A percentile compares a stretch with the other conserved stretches of the same genome.
These are phyloP conservation scores for Lobophora halterata DNA, from an alignment of 2,888 invertebrate species.

Conservation along the genomic window DNA sequence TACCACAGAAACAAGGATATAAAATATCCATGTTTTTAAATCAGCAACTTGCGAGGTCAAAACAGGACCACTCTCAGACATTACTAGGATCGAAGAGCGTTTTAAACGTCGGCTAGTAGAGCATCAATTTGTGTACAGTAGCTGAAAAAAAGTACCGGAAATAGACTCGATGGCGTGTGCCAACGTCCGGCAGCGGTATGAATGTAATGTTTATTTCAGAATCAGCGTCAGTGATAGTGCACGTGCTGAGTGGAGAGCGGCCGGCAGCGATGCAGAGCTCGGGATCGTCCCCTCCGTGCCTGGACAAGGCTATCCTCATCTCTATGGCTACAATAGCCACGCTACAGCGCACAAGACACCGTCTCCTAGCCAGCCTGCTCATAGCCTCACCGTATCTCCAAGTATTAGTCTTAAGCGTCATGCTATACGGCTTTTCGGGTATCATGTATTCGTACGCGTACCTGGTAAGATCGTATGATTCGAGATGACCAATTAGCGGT, in stretches of 20 bases:
- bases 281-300: conserved; percentile 57
- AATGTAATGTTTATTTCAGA: conserved; percentile 66
- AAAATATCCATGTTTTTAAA: too few relatives aligned
- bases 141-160: too few relatives aligned
- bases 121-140: too few relatives aligned
- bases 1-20: too few relatives aligned
- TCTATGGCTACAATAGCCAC: conserved; percentile 54
- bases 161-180: too few relatives aligned
- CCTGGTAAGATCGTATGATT: conserved; percentile 14
- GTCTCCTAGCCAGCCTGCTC: conserved; percentile 39
- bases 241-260: conserved; percentile 89
- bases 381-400: conserved; percentile 41
- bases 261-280: conserved; percentile 84
- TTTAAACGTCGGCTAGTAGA: too few relatives aligned
- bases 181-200: background rate
- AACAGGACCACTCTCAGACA: too few relatives aligned
- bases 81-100: too few relatives aligned
- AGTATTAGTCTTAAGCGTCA: conserved; percentile 36
- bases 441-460: conserved; percentile 13
- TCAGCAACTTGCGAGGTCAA: too few relatives aligned
- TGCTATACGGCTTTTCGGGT: conserved; percentile 28
- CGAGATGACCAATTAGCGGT: conserved; percentile 62
- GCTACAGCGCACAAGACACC: conserved; percentile 41
- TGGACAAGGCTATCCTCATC: conserved; percentile 55
- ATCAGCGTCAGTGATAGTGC: conserved; percentile 90